Base-by-base conservation (phyloP, 1,140 invertebrate species). In the Geopemphigus sp. region DNA sequence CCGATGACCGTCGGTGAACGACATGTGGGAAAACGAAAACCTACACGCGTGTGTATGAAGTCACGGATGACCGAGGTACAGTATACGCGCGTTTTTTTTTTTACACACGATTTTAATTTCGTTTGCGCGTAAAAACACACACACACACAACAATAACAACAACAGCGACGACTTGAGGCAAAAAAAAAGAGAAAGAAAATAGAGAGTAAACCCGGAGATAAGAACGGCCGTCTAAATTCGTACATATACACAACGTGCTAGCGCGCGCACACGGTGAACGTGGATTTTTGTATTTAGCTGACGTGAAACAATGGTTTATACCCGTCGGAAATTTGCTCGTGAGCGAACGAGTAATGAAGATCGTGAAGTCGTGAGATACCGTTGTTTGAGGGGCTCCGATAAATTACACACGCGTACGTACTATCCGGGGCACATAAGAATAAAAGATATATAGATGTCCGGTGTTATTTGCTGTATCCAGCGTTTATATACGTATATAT, bases 331-430 rank as follows among this genome's bases (percentile, higher is more conserved):
- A 76, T 76, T 76, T n/a, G 57, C 74, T 78, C 74, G 74, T 78
- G 74, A 78, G 73, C 73, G 56, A 76, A 56, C 56, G 56, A 59
- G 73, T 78, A 63, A 78, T 61, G 74, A 63, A 63, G 57, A 78
- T 78, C 74, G 74, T 63, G 57, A 78, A 78, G 74, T 78, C 74
- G 74, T 78, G 74, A 78, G 74, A 78, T 78, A 78, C 74, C 57
- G 74, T 63, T 61, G 74, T 76, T 76, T 45, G 73, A 56, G 14
- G 66, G 66, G 54, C 56, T 76, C 57, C 74, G 74, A 78, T 78
- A 78, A 78, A 78, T 78, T 78, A 78, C 72, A 76, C 56, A 54
- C 66, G 24, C 26, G 61, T 22, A 78, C 73, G 39, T 22, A 68
- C 39, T 3, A 50, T 19, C 14, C 47, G 66, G 66, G 19, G 73